Evolutionary conservation across 2,888 invertebrate species (phyloP).

Genomic region (Sarcophaga rosellei): DNA sequence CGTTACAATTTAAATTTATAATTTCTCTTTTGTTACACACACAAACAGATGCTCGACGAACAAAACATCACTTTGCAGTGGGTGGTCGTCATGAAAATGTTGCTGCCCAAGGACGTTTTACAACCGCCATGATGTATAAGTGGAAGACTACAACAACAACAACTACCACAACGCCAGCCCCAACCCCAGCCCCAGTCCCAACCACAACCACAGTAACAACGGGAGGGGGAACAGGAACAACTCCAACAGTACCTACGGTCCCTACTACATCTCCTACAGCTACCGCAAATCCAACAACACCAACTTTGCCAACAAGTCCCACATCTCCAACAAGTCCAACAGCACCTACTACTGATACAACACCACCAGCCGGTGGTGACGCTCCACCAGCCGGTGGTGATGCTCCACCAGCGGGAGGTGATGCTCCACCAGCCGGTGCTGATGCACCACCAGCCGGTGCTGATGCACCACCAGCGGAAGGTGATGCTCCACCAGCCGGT

Average conservation of each 20-base stretch:
- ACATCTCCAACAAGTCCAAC: neutral
- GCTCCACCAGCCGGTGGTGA: neutral
- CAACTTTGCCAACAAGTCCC: neutral
- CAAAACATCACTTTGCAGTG: constrained; percentile 19
- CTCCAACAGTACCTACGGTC: too few species aligned
- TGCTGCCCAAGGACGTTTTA: constrained; percentile 71
- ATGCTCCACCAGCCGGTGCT: too few species aligned
- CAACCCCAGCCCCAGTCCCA: neutral
- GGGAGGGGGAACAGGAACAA: constrained; percentile 6
- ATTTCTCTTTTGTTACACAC: neutral
- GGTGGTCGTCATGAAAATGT: constrained; percentile 69
- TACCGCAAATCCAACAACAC: neutral
- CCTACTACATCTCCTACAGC: neutral
- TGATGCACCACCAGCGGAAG: neutral
- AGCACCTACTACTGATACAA: neutral
- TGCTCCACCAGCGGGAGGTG: neutral
- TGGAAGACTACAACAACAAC: constrained; percentile 62
- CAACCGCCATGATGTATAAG: constrained; percentile 70
- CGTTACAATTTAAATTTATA: neutral
- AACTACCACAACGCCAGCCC: constrained; percentile 30
- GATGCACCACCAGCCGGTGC: neutral
- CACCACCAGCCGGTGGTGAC: neutral
- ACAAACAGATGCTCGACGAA: constrained; percentile 33
- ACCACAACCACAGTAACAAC: constrained; percentile 5
- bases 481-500: neutral